Conservation (phyloP, 2,113 vertebrate species). For the Rutilus rutilus region DNA sequence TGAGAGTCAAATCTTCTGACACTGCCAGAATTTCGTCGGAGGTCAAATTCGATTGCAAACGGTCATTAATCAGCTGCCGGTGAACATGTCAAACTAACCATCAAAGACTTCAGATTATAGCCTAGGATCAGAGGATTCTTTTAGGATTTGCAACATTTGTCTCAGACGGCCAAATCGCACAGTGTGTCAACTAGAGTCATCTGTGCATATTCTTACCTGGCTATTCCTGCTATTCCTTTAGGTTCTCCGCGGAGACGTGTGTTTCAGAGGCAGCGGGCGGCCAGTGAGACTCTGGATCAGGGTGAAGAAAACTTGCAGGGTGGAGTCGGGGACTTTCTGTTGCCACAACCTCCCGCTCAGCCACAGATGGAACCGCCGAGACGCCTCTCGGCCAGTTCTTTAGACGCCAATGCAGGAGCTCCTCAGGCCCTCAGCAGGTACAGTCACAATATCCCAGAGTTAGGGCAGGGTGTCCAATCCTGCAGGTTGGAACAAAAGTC, state of each 20-base stretch:
- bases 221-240: conserved; percentile 51
- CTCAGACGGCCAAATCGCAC: too few relatives aligned
- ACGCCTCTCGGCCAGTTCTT: conserved; percentile 75
- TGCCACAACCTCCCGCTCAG: conserved; percentile 76
- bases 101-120: too few relatives aligned
- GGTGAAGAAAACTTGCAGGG: conserved; percentile 75
- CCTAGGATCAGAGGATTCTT: too few relatives aligned
- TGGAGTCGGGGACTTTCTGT: conserved; percentile 69
- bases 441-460: conserved; percentile 49
- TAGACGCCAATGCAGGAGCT: conserved; percentile 71
- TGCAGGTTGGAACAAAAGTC: not conserved
- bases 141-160: too few relatives aligned
- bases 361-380: conserved; percentile 72
- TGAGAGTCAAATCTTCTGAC: too few relatives aligned
- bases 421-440: conserved; percentile 89
- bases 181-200: too few relatives aligned
- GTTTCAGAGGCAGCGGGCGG: conserved; percentile 93
- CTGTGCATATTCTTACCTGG: too few relatives aligned
- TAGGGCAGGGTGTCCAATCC: not conserved
- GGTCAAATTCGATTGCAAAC: too few relatives aligned
- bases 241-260: conserved; percentile 90
- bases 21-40: too few relatives aligned
- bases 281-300: conserved; percentile 93
- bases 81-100: too few relatives aligned
- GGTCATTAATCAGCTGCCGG: too few relatives aligned